Evolutionary conservation across 92 coral and sea anemone species (phyloP), one percentile per base, ranked within the genome.

Genomic region (Anthopleura xanthogrammica): DNA sequence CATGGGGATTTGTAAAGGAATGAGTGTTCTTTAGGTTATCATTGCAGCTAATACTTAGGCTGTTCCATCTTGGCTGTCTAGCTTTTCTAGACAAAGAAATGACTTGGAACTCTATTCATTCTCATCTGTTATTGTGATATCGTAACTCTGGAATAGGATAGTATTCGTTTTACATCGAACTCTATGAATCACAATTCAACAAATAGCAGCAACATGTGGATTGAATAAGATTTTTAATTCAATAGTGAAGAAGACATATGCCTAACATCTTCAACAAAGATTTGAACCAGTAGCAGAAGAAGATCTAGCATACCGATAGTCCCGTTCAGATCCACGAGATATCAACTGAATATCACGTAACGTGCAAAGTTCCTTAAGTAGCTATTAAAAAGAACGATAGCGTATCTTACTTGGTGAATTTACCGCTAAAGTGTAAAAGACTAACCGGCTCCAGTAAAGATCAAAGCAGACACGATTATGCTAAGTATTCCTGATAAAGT

Each of bases 371-470:
- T 36, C 17, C 74, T 68, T 68, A 68, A 68, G 43, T 68, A 68
- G 41, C 6, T 68, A 68, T 68, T 68, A 68, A 23, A 12, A 64
- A 13, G 17, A 36, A 68, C 41, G 74, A 68, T 68, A 68, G 74
- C 74, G 42, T 68, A 68, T 68, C 41, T 68, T 29, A 24, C 74
- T 68, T 10, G 74, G 41, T 68, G 29, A n/a, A 36, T 68, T 23
- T 29, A 12, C 74, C 74, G 74, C 74, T 68, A 36, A 23, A 68
- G 74, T 68, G 41, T 68, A 68, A 68, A 68, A 68, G 74, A 68
- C 74, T 68, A 68, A 23, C 74, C 74, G 74, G 74, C 74, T 29
- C 74, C 74, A 36, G 74, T 36, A 9, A 29, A 68, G 74, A 36
- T 68, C 42, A 68, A 24, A 29, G 46, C 3, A 36, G 16, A 68